These are phyloP conservation scores for Melanaphis sacchari DNA, from an alignment of 1,140 invertebrate species.

Conservation along the genomic window DNA sequence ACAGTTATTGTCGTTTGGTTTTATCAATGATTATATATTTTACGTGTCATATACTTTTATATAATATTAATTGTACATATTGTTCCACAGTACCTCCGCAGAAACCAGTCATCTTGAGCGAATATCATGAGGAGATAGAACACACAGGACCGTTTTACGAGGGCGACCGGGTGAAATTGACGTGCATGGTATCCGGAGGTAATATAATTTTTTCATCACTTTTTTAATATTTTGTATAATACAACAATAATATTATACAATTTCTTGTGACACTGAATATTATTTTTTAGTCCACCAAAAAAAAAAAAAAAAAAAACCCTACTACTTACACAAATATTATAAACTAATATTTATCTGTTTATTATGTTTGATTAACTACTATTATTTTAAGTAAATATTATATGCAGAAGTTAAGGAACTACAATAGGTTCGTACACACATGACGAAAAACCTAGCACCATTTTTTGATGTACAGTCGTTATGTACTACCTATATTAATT, in stretches of 20 bases:
- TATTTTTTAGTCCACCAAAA: neutral
- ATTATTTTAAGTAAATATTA: neutral
- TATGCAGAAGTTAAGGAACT: neutral
- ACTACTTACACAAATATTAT: no score
- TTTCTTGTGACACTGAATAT: neutral
- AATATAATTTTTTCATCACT: constrained; percentile 64
- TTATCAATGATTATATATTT: no score
- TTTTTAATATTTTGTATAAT: neutral
- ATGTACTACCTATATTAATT: neutral
- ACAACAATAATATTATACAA: neutral
- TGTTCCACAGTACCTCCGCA: constrained; percentile 79
- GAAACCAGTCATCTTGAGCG: constrained; percentile 81
- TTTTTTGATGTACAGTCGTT: neutral
- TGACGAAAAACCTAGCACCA: neutral
- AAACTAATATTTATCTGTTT: no score
- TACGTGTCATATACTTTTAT: neutral
- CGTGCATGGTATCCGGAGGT: constrained; percentile 86
- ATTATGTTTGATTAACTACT: neutral
- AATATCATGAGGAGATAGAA: constrained; percentile 74
- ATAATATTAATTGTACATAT: constrained; percentile 7
- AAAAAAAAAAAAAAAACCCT: neutral
- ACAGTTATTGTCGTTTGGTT: neutral
- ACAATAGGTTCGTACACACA: neutral
- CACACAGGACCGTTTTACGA: constrained; percentile 83
- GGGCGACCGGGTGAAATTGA: constrained; percentile 79